phyloP scores from a whole-genome alignment of 2,888 invertebrate genomes.

The Drosophila anomalipes region DNA sequence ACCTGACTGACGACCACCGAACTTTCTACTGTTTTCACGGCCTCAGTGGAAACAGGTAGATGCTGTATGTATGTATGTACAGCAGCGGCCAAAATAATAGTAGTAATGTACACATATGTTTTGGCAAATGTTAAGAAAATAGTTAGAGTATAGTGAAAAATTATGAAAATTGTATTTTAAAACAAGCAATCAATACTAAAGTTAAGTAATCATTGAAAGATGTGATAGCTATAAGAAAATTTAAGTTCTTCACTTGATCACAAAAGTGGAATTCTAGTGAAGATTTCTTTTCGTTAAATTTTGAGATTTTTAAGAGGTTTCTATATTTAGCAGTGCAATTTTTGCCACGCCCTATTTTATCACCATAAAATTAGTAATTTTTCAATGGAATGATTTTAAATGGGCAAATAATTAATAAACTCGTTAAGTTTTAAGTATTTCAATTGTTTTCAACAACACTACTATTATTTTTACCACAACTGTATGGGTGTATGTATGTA shows the following conservation, averaged over 20 bases:
- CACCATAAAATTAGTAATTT: background rate
- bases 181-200: background rate
- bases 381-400: background rate
- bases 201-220: background rate
- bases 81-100: background rate
- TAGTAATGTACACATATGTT: background rate
- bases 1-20: constrained; percentile 13
- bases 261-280: background rate
- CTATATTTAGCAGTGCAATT: background rate
- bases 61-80: background rate
- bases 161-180: background rate
- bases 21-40: constrained; percentile 38
- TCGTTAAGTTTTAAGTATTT: background rate
- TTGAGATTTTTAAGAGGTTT: background rate
- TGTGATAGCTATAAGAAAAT: background rate
- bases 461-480: background rate
- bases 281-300: background rate
- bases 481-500: background rate
- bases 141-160: background rate
- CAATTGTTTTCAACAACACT: background rate
- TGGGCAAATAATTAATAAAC: background rate
- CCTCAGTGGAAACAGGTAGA: constrained; percentile 33
- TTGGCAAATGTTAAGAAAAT: background rate
- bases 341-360: background rate
- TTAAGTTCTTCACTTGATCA: background rate